Evolutionary conservation across 2,888 invertebrate genomes (phyloP).

Genomic region (Coelinius sp.): DNA sequence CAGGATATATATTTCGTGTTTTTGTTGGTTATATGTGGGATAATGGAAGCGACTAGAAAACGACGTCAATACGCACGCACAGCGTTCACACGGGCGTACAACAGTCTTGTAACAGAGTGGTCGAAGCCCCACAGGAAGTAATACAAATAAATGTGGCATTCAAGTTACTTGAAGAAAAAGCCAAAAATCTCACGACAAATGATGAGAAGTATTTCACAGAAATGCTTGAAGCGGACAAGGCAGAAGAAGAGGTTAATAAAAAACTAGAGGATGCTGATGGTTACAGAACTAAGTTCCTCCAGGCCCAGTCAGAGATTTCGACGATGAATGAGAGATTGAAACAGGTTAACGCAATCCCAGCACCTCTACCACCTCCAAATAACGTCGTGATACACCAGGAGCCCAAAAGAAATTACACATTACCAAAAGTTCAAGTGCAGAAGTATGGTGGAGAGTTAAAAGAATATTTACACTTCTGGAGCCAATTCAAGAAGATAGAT

Average conservation of each 20-base stretch:
- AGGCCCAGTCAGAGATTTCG: neutral
- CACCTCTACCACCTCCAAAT: neutral
- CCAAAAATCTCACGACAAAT: neutral
- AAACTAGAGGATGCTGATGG: neutral
- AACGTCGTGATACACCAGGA: neutral
- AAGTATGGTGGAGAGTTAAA: constrained; percentile 50
- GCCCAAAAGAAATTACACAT: neutral
- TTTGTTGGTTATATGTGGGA: neutral
- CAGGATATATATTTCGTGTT: neutral
- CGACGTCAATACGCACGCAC: neutral
- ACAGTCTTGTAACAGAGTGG: neutral
- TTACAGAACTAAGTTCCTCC: neutral
- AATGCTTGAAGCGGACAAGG: neutral
- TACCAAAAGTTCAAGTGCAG: constrained; percentile 46
- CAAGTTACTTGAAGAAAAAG: neutral
- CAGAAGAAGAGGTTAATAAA: neutral
- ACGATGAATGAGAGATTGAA: neutral
- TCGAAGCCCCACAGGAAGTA: neutral
- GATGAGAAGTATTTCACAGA: neutral
- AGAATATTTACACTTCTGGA: constrained; percentile 55
- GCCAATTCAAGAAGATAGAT: constrained; percentile 53
- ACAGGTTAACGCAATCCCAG: neutral
- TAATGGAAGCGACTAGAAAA: neutral
- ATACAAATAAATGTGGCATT: neutral
- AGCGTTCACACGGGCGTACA: neutral